These are phyloP conservation scores for Buteo buteo DNA, from an alignment of 2,113 vertebrate genomes.

Conservation along the genomic window DNA sequence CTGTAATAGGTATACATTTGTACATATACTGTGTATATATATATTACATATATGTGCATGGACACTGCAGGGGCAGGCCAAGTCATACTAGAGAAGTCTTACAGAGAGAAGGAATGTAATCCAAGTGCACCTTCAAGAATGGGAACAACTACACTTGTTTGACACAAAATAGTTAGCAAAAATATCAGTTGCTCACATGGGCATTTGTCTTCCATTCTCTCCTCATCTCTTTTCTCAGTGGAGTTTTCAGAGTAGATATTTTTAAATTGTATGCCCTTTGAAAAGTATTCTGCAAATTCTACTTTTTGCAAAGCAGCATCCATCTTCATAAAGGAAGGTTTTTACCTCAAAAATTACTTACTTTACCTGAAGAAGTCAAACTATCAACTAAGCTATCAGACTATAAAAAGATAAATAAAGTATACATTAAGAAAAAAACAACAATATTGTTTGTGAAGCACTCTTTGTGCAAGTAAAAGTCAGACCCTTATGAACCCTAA, in stretches of 20 bases:
- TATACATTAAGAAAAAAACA: background rate
- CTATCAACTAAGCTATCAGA: background rate
- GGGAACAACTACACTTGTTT: background rate
- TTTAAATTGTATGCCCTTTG: constrained; percentile 14
- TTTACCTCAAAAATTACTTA: constrained; percentile 32
- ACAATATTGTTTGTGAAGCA: background rate
- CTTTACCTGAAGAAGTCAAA: constrained; percentile 14
- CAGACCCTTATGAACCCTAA: background rate
- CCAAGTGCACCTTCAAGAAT: background rate
- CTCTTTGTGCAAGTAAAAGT: background rate
- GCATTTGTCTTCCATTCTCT: constrained; percentile 27
- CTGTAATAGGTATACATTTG: background rate
- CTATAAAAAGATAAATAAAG: background rate
- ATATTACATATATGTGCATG: rapidly evolving
- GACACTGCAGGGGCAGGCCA: background rate
- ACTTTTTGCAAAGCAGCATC: constrained; percentile 37
- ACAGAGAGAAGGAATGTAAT: background rate
- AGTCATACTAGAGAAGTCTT: background rate
- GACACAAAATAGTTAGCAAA: background rate
- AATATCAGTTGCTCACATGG: background rate
- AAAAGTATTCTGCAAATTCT: constrained; percentile 39
- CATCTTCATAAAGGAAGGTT: background rate
- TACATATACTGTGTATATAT: background rate
- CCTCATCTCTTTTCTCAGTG: background rate
- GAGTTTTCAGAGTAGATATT: constrained; percentile 23